These are phyloP conservation scores for Turritopsis rubra DNA, from an alignment of 30 jellyfish, hydroid and myxozoan species.

Conservation along the genomic window DNA sequence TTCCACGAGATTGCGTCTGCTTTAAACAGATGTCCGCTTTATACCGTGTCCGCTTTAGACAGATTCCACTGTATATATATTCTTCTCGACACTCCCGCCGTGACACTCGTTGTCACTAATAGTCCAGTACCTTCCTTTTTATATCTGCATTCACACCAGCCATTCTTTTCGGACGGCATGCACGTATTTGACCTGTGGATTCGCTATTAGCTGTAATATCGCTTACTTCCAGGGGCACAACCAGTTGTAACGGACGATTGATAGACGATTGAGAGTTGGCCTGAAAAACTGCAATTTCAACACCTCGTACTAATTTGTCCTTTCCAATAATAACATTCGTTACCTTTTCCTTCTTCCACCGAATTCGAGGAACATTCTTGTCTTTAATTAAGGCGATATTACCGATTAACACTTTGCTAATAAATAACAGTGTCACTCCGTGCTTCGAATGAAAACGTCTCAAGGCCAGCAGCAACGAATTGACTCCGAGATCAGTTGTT, in stretches of 20 bases:
- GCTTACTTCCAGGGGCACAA: neutral
- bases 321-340: neutral
- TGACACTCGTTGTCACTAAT: conserved; percentile 9
- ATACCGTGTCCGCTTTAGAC: too few relatives aligned
- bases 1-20: too few relatives aligned
- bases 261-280: neutral
- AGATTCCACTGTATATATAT: neutral
- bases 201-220: neutral
- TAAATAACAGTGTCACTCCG: neutral
- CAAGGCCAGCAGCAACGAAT: neutral
- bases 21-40: too few relatives aligned
- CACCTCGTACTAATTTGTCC: neutral
- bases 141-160: neutral
- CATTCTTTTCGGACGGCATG: neutral
- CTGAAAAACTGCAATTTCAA: neutral
- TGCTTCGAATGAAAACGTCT: neutral
- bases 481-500: neutral
- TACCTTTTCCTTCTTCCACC: conserved; percentile 2
- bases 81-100: conserved; percentile 1
- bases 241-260: neutral
- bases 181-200: too few relatives aligned
- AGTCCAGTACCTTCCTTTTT: neutral
- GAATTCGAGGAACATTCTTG: neutral
- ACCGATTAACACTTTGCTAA: neutral
- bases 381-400: neutral